A percentile compares a stretch with the other conserved stretches of the same genome.
These are phyloP conservation scores for Octonoba sinensis DNA, from an alignment of 2,888 invertebrate genomes.

Conservation along the genomic window DNA sequence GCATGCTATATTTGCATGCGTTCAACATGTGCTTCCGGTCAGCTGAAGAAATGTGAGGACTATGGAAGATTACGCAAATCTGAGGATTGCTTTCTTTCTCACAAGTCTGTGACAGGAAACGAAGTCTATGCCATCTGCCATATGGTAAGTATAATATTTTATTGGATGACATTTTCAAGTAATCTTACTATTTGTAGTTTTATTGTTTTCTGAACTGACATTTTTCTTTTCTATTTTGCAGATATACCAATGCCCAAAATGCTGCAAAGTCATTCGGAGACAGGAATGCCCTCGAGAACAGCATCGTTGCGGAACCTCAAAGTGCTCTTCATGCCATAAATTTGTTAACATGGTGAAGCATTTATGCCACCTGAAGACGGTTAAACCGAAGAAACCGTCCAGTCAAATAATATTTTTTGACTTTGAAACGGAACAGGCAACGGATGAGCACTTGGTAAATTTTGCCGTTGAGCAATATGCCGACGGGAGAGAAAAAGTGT, in stretches of 20 bases:
- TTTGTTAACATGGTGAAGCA: neutral
- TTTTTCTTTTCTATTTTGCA: neutral
- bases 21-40: neutral
- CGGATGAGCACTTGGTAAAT: constrained; percentile 6
- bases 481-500: constrained; percentile 11
- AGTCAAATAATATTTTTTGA: constrained; percentile 21
- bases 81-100: neutral
- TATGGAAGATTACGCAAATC: constrained; percentile 1
- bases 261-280: neutral
- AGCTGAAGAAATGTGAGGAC: neutral
- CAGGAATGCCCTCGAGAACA: neutral
- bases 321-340: constrained; percentile 6
- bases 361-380: neutral
- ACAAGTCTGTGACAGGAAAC: neutral
- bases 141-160: too few species aligned
- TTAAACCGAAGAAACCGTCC: neutral
- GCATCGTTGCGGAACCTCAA: constrained; percentile 9
- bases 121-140: neutral
- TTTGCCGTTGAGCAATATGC: constrained; percentile 23
- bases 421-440: constrained; percentile 12
- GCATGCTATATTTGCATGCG: constrained; percentile 5
- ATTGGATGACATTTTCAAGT: too few species aligned
- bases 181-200: too few species aligned
- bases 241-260: constrained; percentile 16
- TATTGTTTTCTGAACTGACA: too few species aligned